phyloP scores from a whole-genome alignment of 2,113 vertebrate genomes.

The Argyrosomus japonicus region DNA sequence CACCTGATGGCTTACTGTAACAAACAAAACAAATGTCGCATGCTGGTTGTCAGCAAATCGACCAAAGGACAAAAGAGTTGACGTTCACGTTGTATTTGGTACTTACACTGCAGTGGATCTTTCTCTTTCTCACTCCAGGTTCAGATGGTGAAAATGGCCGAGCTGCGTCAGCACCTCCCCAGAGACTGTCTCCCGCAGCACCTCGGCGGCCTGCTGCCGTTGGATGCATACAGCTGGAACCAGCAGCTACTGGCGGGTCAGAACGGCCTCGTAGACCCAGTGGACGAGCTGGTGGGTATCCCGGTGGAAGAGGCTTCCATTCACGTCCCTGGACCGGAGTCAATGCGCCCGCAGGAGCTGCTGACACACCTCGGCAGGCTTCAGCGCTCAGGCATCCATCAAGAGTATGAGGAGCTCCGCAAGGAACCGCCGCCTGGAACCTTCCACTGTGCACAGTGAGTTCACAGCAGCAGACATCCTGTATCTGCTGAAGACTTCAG shows the following conservation, averaged over 20 bases:
- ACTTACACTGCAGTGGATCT: background rate
- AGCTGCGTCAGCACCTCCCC: conserved; percentile 93
- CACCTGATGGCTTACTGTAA: conserved; percentile 4
- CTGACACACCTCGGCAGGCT: conserved; percentile 87
- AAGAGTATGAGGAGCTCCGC: conserved; percentile 94
- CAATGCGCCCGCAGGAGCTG: conserved; percentile 90
- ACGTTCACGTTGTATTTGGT: background rate
- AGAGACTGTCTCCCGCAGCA: conserved; percentile 95
- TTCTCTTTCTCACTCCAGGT: conserved; percentile 79
- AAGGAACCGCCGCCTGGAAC: conserved; percentile 89
- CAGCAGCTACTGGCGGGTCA: conserved; percentile 93
- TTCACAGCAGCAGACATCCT: conserved; percentile 16
- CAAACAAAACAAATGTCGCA: no score
- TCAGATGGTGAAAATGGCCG: conserved; percentile 94
- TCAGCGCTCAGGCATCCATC: conserved; percentile 91
- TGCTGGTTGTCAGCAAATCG: no score
- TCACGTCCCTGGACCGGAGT: conserved; percentile 88
- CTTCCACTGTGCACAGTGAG: conserved; percentile 94
- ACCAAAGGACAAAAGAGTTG: no score
- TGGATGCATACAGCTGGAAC: conserved; percentile 94
- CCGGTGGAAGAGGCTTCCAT: conserved; percentile 88
- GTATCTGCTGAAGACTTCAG: no score
- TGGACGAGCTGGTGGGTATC: conserved; percentile 94
- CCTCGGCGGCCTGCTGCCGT: conserved; percentile 91
- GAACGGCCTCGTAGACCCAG: conserved; percentile 92